Conservation (phyloP, 1,140 invertebrate genomes). For the Nasonia vitripennis region DNA sequence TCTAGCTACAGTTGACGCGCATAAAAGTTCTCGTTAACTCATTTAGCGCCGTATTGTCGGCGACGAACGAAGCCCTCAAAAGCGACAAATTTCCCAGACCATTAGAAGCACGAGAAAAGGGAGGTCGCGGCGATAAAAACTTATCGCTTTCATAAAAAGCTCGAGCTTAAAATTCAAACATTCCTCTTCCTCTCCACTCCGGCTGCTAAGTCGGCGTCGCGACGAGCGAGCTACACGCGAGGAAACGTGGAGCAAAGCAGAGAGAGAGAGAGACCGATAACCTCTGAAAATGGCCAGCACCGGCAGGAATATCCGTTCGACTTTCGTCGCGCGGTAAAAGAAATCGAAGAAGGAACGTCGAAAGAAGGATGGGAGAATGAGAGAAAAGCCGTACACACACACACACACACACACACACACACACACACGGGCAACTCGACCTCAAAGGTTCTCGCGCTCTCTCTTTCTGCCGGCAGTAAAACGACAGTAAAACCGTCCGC, state of each 20-base stretch:
- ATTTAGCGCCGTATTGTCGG: background rate
- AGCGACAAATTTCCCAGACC: conserved; percentile 19
- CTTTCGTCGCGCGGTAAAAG: background rate
- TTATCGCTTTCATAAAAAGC: conserved; percentile 31
- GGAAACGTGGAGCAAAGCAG: no score
- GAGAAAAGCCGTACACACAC: background rate
- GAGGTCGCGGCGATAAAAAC: conserved; percentile 15
- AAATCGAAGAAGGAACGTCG: conserved; percentile 19
- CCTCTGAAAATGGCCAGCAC: background rate
- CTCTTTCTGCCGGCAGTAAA: conserved; percentile 54
- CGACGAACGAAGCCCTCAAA: background rate
- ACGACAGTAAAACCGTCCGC: conserved; percentile 56
- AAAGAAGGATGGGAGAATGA: background rate
- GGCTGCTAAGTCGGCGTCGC: background rate
- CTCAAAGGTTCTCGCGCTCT: conserved; percentile 49
- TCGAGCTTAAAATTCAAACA: conserved; percentile 14
- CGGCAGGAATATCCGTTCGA: background rate
- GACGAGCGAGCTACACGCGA: background rate
- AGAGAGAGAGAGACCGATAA: background rate
- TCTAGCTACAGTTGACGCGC: no score
- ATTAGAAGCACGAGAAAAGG: background rate
- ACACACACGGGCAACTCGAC: conserved; percentile 33
- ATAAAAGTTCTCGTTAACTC: background rate
- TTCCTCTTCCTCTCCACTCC: background rate
- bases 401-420: background rate